These are phyloP conservation scores for Pelecanoides urinatrix DNA, from an alignment of 2,113 vertebrate genomes.

Conservation along the genomic window DNA sequence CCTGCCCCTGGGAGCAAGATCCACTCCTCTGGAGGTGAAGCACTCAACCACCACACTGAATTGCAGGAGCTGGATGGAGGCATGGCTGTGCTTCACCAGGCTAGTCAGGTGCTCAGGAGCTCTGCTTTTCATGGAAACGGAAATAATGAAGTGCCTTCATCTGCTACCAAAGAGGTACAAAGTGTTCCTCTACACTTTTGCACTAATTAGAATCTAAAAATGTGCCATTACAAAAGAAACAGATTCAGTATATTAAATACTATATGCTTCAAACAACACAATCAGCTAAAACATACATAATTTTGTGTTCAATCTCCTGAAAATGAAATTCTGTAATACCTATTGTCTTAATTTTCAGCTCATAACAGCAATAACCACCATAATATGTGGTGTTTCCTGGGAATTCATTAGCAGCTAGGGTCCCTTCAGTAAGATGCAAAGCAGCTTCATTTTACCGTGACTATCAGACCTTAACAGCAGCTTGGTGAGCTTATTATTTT, in stretches of 20 bases:
- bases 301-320: neutral
- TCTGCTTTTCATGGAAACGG: neutral
- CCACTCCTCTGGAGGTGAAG: neutral
- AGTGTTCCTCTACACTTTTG: neutral
- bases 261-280: fast-evolving
- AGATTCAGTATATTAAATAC: neutral
- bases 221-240: neutral
- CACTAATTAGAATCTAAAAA: neutral
- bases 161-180: neutral
- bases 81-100: neutral
- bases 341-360: neutral
- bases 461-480: neutral
- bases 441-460: neutral
- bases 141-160: neutral
- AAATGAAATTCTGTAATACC: neutral
- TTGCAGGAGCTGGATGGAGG: neutral
- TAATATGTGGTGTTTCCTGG: neutral
- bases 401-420: neutral
- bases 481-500: neutral
- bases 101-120: neutral
- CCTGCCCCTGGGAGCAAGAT: neutral
- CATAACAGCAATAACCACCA: neutral
- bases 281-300: neutral
- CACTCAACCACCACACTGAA: fast-evolving
- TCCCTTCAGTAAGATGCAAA: neutral